Percentiles rank a stretch among this genome's conserved stretches.
phyloP scores from a whole-genome alignment of 2,888 invertebrate genomes.

The Tiphia femorata region DNA sequence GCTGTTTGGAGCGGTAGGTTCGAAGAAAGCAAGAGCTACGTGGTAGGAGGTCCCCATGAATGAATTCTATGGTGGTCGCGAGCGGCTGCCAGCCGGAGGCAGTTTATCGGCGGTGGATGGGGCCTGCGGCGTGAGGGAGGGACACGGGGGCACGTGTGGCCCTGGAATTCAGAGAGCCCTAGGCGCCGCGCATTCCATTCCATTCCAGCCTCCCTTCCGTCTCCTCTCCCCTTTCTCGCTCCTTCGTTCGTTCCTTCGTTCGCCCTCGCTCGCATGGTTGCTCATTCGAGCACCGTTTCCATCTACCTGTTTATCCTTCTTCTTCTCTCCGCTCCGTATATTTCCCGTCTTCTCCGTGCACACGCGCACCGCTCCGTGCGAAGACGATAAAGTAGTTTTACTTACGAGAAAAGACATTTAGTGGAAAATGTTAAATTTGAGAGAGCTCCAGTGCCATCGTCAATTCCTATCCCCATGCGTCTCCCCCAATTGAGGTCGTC shows the following conservation, averaged over 20 bases:
- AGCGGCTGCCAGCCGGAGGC: slow-evolving; percentile 59
- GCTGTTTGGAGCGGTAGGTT: background rate
- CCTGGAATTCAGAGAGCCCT: slow-evolving; percentile 73
- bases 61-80: slow-evolving; percentile 69
- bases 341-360: background rate
- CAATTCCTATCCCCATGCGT: no score
- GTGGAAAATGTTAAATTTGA: no score
- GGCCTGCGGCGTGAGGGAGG: slow-evolving; percentile 59
- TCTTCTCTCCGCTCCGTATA: slow-evolving; percentile 13
- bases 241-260: slow-evolving; percentile 1
- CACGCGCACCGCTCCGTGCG: no score
- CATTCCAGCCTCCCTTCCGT: slow-evolving; percentile 47
- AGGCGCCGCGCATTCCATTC: slow-evolving; percentile 74
- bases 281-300: no score
- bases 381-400: no score
- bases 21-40: slow-evolving; percentile 35
- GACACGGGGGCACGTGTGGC: slow-evolving; percentile 66
- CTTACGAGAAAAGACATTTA: no score
- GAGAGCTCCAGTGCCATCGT: no score
- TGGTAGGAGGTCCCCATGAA: slow-evolving; percentile 74
- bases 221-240: slow-evolving; percentile 19
- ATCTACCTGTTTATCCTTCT: slow-evolving; percentile 6
- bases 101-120: slow-evolving; percentile 59
- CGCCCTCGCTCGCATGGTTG: no score
- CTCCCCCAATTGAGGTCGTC: no score